These are phyloP conservation scores for Pseudochaenichthys georgianus DNA, from an alignment of 2,797 vertebrate genomes.

Conservation along the genomic window DNA sequence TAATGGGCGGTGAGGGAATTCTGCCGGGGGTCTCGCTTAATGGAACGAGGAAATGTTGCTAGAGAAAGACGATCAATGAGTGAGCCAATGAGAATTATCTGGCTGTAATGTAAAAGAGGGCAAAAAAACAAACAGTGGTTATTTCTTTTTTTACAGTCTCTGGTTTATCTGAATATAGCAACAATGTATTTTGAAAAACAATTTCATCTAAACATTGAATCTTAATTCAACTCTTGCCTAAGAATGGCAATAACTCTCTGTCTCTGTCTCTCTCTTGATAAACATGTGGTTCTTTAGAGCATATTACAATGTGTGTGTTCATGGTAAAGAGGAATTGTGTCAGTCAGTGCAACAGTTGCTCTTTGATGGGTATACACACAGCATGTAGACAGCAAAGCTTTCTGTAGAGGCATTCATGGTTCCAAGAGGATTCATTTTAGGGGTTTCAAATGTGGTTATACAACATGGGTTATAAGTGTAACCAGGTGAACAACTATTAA, in stretches of 20 bases:
- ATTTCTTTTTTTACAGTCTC: constrained; percentile 4
- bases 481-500: too few relatives aligned
- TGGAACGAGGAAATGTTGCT: constrained; percentile 50
- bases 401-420: neutral
- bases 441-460: too few relatives aligned
- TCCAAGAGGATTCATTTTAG: neutral
- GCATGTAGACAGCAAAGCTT: neutral
- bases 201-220: neutral
- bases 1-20: constrained; percentile 52
- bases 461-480: too few relatives aligned
- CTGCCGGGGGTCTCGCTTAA: constrained; percentile 43
- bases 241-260: neutral
- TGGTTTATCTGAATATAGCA: neutral
- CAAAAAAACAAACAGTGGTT: constrained; percentile 8
- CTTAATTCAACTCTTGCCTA: neutral
- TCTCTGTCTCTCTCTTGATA: neutral
- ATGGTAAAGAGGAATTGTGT: neutral
- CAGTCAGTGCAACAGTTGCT: neutral
- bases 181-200: neutral
- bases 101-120: constrained; percentile 22
- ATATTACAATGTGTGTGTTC: neutral
- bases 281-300: neutral
- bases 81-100: constrained; percentile 50
- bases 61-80: constrained; percentile 43
- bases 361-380: neutral